These are phyloP conservation scores for Leptopilina drosophilae DNA, from an alignment of 2,888 invertebrate genomes.

Conservation along the genomic window DNA sequence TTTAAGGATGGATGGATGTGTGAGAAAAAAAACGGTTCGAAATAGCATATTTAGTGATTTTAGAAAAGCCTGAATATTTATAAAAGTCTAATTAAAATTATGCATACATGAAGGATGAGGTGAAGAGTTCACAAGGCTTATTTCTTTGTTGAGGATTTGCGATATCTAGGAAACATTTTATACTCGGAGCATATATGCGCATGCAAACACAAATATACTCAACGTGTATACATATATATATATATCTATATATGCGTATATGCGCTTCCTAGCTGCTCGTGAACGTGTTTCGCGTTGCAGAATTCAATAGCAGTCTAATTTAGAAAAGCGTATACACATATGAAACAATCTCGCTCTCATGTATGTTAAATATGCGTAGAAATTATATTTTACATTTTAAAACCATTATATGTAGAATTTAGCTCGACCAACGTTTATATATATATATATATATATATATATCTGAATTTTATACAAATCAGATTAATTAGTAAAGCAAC, in stretches of 20 bases:
- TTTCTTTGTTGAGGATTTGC: slow-evolving; percentile 15
- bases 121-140: slow-evolving; percentile 11
- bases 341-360: slow-evolving; percentile 28
- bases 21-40: neutral
- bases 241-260: too few species aligned
- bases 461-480: too few species aligned
- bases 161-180: neutral
- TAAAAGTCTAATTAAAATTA: slow-evolving; percentile 12
- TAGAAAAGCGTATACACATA: slow-evolving; percentile 32
- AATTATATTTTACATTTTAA: slow-evolving; percentile 34
- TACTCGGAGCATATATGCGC: neutral
- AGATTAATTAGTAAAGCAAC: too few species aligned
- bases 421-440: too few species aligned
- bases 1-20: neutral
- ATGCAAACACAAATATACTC: too few species aligned
- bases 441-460: too few species aligned
- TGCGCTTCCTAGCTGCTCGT: neutral
- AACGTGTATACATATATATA: too few species aligned
- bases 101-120: slow-evolving; percentile 16
- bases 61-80: neutral
- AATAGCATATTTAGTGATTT: neutral
- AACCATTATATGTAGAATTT: neutral
- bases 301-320: slow-evolving; percentile 38
- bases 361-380: slow-evolving; percentile 32
- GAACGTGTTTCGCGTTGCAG: neutral